Evolutionary conservation across 2,113 vertebrate genomes (phyloP).

Genomic region (Hippocampus mohnikei): DNA sequence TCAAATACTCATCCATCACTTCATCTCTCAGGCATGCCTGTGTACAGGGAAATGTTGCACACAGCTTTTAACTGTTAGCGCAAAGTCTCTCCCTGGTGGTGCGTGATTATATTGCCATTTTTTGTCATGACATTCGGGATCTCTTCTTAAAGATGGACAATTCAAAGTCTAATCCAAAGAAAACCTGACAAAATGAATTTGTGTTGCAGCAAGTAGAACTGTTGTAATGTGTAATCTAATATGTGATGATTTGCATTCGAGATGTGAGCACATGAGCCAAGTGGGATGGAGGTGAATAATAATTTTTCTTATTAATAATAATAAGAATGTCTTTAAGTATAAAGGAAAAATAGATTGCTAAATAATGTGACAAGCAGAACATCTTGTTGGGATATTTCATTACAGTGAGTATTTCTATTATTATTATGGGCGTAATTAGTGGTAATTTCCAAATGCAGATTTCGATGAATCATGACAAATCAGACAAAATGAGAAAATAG

Average conservation of each 20-base stretch:
- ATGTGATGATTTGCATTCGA: no score
- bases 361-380: slow-evolving; percentile 16
- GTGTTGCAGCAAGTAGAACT: no score
- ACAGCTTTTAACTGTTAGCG: background rate
- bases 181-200: background rate
- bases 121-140: background rate
- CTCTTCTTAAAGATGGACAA: background rate
- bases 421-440: no score
- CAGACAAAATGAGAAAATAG: no score
- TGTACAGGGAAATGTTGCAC: background rate
- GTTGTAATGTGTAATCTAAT: no score
- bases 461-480: no score
- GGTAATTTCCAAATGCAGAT: no score
- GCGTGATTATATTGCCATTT: background rate
- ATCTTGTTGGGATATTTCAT: slow-evolving; percentile 22
- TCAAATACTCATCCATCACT: background rate
- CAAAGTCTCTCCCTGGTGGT: background rate
- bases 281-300: slow-evolving; percentile 9
- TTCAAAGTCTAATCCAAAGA: background rate
- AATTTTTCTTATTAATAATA: background rate
- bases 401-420: slow-evolving; percentile 11
- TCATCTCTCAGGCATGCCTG: background rate
- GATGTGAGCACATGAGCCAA: background rate
- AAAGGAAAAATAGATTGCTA: background rate
- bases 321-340: slow-evolving; percentile 6